Percentiles rank a stretch among this genome's conserved stretches.
phyloP scores from a whole-genome alignment of 2,797 vertebrate species.

The Sylvilagus floridanus region DNA sequence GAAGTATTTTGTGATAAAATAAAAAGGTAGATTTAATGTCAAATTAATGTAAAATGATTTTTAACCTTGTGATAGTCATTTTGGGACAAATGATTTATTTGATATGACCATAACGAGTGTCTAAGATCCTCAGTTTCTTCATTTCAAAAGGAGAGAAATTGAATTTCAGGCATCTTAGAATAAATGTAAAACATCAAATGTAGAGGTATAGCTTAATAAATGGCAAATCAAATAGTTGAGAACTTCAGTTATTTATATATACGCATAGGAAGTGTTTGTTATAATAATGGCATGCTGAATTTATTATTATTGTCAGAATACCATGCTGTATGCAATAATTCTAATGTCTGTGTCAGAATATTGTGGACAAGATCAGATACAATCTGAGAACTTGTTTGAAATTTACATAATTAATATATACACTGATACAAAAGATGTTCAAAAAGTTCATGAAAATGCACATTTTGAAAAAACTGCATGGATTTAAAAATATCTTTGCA shows the following conservation, averaged over 20 bases:
- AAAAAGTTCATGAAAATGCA: no score
- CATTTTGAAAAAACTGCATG: no score
- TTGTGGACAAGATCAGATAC: background rate
- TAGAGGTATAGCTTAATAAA: background rate
- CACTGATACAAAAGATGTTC: no score
- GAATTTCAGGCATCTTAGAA: background rate
- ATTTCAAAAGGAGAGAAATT: slow-evolving; percentile 16
- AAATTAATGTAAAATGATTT: background rate
- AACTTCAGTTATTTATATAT: background rate
- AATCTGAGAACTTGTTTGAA: background rate
- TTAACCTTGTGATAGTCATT: background rate
- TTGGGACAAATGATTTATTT: background rate
- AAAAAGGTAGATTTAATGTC: background rate
- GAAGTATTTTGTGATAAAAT: slow-evolving; percentile 11
- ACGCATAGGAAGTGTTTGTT: background rate
- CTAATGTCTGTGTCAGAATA: background rate
- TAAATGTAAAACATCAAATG: background rate
- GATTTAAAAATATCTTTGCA: no score
- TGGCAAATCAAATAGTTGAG: background rate
- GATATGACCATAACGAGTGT: background rate
- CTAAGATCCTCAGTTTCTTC: background rate
- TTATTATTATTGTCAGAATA: background rate
- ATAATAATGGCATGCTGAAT: background rate
- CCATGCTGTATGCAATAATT: background rate
- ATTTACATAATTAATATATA: background rate